A percentile compares a stretch with the other conserved stretches of the same genome.
These are phyloP conservation scores for Glomeris maerens DNA, from an alignment of 1,140 invertebrate species.

Conservation along the genomic window DNA sequence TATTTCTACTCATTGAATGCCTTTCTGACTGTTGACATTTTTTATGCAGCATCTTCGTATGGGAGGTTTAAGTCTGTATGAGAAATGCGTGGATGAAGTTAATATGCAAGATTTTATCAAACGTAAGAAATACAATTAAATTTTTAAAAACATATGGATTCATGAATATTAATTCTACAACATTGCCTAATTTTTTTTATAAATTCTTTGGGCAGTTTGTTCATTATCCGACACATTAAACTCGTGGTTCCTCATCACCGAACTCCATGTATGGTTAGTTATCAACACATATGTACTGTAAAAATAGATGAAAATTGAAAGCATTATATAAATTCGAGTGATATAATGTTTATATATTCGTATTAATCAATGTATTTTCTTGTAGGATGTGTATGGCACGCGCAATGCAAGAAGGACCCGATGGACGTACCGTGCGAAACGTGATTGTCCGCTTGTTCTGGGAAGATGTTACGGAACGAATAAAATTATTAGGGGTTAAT, in stretches of 20 bases:
- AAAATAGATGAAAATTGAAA: too few species aligned
- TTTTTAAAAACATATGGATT: neutral
- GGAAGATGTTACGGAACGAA: conserved; percentile 55
- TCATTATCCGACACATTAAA: neutral
- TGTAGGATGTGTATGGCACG: conserved; percentile 53
- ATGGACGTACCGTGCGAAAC: conserved; percentile 55
- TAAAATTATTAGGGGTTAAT: conserved; percentile 58
- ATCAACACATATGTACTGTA: too few species aligned
- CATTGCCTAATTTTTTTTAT: neutral
- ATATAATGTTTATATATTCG: neutral
- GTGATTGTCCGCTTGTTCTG: conserved; percentile 59
- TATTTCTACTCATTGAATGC: too few species aligned
- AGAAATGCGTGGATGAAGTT: neutral
- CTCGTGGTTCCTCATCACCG: neutral
- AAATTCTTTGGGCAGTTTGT: neutral
- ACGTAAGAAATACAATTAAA: neutral
- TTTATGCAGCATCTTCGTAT: neutral
- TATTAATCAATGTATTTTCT: neutral
- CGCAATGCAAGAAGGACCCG: conserved; percentile 54
- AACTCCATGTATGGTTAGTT: neutral
- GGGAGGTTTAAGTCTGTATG: neutral
- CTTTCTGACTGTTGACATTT: neutral
- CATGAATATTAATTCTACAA: too few species aligned
- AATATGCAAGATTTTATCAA: neutral
- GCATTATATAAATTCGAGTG: too few species aligned